These are phyloP conservation scores for Caenorhabditis elegans DNA, from an alignment of 1,140 invertebrate genomes.

Conservation along the genomic window DNA sequence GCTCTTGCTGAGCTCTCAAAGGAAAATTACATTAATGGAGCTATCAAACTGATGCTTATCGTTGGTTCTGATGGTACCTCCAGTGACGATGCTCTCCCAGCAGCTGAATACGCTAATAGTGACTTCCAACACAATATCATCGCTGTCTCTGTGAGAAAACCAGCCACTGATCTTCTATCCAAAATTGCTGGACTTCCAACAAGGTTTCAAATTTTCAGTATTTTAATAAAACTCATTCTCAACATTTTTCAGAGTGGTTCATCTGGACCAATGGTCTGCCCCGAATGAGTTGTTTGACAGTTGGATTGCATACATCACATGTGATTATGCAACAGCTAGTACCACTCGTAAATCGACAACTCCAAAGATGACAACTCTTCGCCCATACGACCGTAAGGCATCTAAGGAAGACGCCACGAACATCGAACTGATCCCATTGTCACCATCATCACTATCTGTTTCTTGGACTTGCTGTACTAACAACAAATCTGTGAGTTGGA, in stretches of 20 bases:
- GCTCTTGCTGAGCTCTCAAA: slow-evolving; percentile 47
- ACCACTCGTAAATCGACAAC: slow-evolving; percentile 44
- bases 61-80: slow-evolving; percentile 57
- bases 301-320: slow-evolving; percentile 61
- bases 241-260: slow-evolving; percentile 54
- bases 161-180: slow-evolving; percentile 52
- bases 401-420: slow-evolving; percentile 51
- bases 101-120: slow-evolving; percentile 47
- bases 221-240: neutral
- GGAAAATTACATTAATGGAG: slow-evolving; percentile 49
- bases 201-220: slow-evolving; percentile 35
- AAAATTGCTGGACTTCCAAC: slow-evolving; percentile 51
- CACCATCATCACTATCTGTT: slow-evolving; percentile 55
- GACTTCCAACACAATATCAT: slow-evolving; percentile 55
- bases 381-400: neutral
- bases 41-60: slow-evolving; percentile 51
- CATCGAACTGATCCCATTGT: slow-evolving; percentile 54
- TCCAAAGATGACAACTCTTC: slow-evolving; percentile 14
- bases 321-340: slow-evolving; percentile 51
- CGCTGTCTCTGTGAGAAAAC: slow-evolving; percentile 54
- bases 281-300: slow-evolving; percentile 55
- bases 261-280: slow-evolving; percentile 54
- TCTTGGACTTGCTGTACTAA: slow-evolving; percentile 63
- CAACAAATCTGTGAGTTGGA: slow-evolving; percentile 50
- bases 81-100: slow-evolving; percentile 48